Conservation (phyloP, 2,888 invertebrate species). For the Athripsodes cinereus region DNA sequence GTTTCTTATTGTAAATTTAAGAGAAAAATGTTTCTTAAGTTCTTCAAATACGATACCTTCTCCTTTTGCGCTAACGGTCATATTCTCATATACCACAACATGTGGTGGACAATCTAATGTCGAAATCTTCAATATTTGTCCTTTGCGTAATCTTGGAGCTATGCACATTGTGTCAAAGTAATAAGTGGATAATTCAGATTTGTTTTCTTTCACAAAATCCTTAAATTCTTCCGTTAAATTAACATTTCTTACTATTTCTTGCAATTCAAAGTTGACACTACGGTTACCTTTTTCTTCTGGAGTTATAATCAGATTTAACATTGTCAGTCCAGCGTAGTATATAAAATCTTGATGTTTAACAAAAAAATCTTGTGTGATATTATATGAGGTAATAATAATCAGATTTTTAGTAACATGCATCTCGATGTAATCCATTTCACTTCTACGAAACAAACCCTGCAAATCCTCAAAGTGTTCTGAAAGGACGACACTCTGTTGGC, state of each 20-base stretch:
- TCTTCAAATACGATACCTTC: neutral
- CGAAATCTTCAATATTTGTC: neutral
- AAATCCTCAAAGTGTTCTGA: neutral
- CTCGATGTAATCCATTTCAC: neutral
- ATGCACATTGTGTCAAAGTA: neutral
- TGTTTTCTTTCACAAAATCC: neutral
- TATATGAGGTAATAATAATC: neutral
- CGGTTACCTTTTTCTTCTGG: neutral
- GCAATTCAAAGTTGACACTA: neutral
- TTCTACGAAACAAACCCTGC: neutral
- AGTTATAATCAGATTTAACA: neutral
- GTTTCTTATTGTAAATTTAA: neutral
- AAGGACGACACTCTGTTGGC: neutral
- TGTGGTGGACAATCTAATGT: slow-evolving; percentile 1
- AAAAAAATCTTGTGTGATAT: neutral
- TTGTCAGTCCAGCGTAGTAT: neutral
- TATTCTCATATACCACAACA: neutral
- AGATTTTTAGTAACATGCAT: neutral
- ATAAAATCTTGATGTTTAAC: neutral
- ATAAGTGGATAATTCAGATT: neutral
- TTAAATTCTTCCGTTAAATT: neutral
- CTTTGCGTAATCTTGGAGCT: neutral
- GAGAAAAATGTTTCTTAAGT: neutral
- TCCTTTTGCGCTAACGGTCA: neutral
- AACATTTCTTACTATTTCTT: neutral